phyloP scores from a whole-genome alignment of 2,113 vertebrate genomes.

The Scomber japonicus region DNA sequence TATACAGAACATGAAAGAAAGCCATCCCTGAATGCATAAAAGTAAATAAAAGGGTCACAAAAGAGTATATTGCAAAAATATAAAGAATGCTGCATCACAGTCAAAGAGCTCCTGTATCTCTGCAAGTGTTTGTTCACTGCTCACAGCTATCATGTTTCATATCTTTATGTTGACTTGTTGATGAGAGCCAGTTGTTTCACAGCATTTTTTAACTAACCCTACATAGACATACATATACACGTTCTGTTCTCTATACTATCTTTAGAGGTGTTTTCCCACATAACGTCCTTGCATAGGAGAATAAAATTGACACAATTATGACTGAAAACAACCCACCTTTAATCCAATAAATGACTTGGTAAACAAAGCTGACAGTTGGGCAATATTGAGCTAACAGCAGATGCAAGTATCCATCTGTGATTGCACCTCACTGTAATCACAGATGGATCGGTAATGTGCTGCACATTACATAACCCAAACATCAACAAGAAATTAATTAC shows the following conservation, averaged over 20 bases:
- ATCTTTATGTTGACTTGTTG: neutral
- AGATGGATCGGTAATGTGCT: slow-evolving; percentile 53
- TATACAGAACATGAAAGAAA: too few species aligned
- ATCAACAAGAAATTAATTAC: slow-evolving; percentile 23
- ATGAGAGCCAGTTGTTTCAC: neutral
- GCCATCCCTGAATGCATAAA: too few species aligned
- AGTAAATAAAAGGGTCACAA: too few species aligned
- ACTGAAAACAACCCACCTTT: slow-evolving; percentile 27
- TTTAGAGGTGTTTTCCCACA: slow-evolving; percentile 24
- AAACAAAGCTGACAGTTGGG: slow-evolving; percentile 43
- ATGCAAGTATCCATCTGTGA: slow-evolving; percentile 53
- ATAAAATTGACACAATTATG: slow-evolving; percentile 29
- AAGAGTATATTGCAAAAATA: too few species aligned
- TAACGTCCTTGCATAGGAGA: neutral
- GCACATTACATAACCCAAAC: slow-evolving; percentile 30
- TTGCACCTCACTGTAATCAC: slow-evolving; percentile 44
- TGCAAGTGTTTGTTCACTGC: too few species aligned
- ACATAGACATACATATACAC: neutral
- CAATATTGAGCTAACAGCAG: slow-evolving; percentile 35
- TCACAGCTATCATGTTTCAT: too few species aligned
- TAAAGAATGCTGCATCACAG: too few species aligned
- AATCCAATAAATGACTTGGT: slow-evolving; percentile 20
- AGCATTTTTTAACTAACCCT: slow-evolving; percentile 16
- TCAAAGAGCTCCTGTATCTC: too few species aligned
- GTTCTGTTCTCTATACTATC: neutral